phyloP scores from a whole-genome alignment of 2,888 invertebrate species.

The Agrypnus murinus region DNA sequence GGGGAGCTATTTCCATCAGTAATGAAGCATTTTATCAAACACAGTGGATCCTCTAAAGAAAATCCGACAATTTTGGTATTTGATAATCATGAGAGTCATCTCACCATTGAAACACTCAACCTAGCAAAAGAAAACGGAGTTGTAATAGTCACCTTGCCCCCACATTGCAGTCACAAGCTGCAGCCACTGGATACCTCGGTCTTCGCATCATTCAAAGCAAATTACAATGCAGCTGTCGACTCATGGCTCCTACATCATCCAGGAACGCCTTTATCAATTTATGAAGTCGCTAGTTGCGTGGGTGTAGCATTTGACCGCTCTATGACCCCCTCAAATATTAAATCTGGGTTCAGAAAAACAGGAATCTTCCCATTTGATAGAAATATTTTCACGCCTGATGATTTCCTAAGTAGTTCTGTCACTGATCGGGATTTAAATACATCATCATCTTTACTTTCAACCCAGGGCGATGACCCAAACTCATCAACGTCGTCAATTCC shows the following conservation, averaged over 20 bases:
- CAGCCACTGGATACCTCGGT: constrained; percentile 1
- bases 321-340: constrained; percentile 7
- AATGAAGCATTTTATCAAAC: neutral
- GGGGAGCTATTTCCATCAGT: too few species aligned
- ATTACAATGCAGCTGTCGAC: constrained; percentile 12
- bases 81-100: constrained; percentile 53
- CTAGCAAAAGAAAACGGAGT: too few species aligned
- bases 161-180: too few species aligned
- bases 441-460: neutral
- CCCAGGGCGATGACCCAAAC: neutral
- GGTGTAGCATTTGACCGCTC: constrained; percentile 2
- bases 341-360: constrained; percentile 11
- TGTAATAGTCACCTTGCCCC: too few species aligned
- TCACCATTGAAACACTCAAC: neutral
- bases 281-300: constrained; percentile 5
- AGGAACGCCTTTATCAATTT: constrained; percentile 10
- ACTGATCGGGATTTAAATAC: constrained; percentile 37
- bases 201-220: constrained; percentile 1
- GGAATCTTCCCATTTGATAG: constrained; percentile 42
- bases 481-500: too few species aligned
- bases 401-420: constrained; percentile 38
- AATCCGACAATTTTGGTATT: too few species aligned
- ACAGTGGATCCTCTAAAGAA: neutral
- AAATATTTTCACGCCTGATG: constrained; percentile 40
- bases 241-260: constrained; percentile 7